These are phyloP conservation scores for Porites divaricata DNA, from an alignment of 92 coral and sea anemone species.

Conservation along the genomic window DNA sequence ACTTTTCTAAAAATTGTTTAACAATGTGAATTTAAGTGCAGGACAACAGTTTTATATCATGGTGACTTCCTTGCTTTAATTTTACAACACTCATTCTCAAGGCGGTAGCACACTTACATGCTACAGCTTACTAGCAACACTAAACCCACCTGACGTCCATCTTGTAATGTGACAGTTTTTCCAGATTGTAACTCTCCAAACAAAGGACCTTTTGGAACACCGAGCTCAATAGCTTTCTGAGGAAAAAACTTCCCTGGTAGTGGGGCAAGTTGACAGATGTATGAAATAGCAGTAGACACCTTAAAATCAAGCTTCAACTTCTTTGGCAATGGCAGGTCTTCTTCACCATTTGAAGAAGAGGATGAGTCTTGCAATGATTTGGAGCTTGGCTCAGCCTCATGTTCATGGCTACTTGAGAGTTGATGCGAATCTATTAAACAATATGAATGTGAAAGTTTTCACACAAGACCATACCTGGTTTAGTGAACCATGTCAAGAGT, in stretches of 20 bases:
- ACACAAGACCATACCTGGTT: no score
- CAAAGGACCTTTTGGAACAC: constrained; percentile 92
- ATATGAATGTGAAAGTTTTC: no score
- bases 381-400: neutral
- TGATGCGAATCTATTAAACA: neutral
- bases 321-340: constrained; percentile 21
- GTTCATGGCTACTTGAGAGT: neutral
- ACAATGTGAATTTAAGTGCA: no score
- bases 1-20: no score
- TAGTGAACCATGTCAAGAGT: no score
- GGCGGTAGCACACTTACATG: no score
- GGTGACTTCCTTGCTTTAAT: no score
- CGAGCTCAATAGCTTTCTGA: constrained; percentile 83
- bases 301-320: neutral
- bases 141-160: constrained; percentile 82
- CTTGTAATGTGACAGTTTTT: constrained; percentile 60
- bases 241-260: constrained; percentile 90
- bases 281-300: constrained; percentile 55
- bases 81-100: no score
- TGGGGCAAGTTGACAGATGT: constrained; percentile 79
- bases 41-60: no score
- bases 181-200: constrained; percentile 83
- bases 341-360: neutral
- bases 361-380: constrained; percentile 2
- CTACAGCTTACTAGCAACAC: no score